phyloP scores from a whole-genome alignment of 2,113 vertebrate genomes.

The Eudyptes chrysolophus region DNA sequence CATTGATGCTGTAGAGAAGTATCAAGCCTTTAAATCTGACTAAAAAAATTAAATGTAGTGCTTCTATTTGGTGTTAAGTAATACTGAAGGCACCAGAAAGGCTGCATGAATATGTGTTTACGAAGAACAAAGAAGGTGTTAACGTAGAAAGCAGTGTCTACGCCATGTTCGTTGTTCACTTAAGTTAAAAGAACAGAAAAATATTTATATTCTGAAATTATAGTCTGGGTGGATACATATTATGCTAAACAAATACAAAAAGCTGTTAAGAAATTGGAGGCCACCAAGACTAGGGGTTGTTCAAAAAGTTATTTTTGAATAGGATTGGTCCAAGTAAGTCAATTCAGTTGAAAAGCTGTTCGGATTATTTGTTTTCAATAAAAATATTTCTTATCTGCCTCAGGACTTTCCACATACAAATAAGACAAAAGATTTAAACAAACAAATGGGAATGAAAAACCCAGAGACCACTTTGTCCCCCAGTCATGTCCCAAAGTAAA shows the following conservation, averaged over 20 bases:
- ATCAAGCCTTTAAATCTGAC: background rate
- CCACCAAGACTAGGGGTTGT: background rate
- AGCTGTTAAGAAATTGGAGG: background rate
- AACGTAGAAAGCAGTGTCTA: background rate
- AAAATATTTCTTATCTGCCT: conserved; percentile 24
- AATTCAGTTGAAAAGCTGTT: background rate
- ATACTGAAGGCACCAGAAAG: background rate
- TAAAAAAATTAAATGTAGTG: background rate
- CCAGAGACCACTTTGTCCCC: background rate
- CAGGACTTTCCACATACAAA: background rate
- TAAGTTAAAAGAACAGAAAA: background rate
- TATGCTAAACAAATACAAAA: background rate
- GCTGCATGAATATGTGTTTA: background rate
- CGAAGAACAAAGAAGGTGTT: background rate
- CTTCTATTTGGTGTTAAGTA: background rate
- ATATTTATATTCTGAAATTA: background rate
- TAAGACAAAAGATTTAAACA: background rate
- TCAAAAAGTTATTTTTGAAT: background rate
- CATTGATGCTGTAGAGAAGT: background rate
- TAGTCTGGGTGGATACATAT: background rate
- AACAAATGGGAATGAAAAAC: background rate
- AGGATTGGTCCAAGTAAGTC: background rate
- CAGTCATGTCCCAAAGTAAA: background rate
- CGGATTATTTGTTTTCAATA: background rate
- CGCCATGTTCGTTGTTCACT: background rate